phyloP scores from a whole-genome alignment of 2,113 vertebrate genomes.

The Camarhynchus parvulus region DNA sequence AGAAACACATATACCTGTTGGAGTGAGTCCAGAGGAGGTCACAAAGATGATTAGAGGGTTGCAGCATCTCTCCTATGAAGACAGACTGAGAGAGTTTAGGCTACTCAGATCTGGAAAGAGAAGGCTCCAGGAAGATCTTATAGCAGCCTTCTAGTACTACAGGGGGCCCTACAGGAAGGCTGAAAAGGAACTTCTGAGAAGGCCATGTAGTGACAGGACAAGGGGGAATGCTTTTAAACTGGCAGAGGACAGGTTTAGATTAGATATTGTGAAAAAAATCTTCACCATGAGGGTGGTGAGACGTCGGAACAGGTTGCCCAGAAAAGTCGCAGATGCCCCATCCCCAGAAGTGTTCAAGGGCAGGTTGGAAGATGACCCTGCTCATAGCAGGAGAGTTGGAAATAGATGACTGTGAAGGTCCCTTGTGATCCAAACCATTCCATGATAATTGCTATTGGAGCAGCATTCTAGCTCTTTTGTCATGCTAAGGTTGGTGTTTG shows the following conservation, averaged over 20 bases:
- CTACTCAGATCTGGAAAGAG: not conserved
- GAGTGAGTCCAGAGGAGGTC: not conserved
- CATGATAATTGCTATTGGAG: not conserved
- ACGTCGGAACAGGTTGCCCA: fast-evolving
- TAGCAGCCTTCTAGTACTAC: not conserved
- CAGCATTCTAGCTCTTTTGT: not conserved
- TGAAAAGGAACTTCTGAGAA: not conserved
- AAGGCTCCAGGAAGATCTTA: not conserved
- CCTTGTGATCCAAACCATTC: not conserved
- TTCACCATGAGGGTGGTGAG: not conserved
- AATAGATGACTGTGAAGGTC: not conserved
- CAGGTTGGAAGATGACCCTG: not conserved
- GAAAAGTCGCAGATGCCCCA: fast-evolving
- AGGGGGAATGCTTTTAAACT: not conserved
- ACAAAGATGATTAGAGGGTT: not conserved
- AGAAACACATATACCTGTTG: not conserved
- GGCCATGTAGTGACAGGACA: not conserved
- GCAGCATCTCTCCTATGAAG: not conserved
- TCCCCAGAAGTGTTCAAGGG: not conserved
- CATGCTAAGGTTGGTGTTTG: not conserved
- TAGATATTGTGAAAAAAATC: not conserved
- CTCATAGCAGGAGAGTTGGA: not conserved
- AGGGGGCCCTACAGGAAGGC: not conserved
- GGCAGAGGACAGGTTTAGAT: not conserved
- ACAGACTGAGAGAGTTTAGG: not conserved